Conservation (phyloP, 53 echinoderm and acorn worm genomes). For the Mesocentrotus franciscanus region DNA sequence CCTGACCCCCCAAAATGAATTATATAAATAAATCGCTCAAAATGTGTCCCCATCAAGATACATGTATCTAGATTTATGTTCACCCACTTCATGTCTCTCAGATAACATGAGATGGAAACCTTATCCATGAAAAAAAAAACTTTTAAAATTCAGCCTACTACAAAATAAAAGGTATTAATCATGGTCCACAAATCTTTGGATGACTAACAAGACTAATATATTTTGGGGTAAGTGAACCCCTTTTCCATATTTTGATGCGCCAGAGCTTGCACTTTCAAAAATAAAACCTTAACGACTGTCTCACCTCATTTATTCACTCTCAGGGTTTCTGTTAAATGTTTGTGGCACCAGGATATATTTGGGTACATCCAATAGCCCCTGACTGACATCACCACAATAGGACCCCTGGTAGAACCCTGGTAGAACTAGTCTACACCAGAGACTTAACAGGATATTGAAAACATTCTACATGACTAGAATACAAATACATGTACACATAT, state of each 20-base stretch:
- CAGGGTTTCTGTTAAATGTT: slow-evolving; percentile 8
- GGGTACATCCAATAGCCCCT: background rate
- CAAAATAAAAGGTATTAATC: no score
- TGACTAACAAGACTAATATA: background rate
- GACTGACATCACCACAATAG: background rate
- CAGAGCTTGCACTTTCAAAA: background rate
- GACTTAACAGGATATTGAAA: background rate
- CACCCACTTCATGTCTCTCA: background rate
- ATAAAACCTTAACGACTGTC: background rate
- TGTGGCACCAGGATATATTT: slow-evolving; percentile 28
- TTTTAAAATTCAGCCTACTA: no score
- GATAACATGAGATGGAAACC: no score
- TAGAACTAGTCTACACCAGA: background rate
- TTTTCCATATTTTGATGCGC: background rate
- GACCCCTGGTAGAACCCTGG: background rate
- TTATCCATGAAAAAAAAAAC: no score
- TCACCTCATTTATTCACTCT: background rate
- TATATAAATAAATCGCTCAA: no score
- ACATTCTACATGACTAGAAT: no score
- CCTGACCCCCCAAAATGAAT: no score
- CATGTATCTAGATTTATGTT: background rate
- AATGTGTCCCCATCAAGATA: no score
- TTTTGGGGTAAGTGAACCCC: background rate
- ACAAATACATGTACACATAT: no score
- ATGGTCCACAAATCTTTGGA: no score